phyloP scores from a whole-genome alignment of 2,797 vertebrate genomes.

The Coluber constrictor region DNA sequence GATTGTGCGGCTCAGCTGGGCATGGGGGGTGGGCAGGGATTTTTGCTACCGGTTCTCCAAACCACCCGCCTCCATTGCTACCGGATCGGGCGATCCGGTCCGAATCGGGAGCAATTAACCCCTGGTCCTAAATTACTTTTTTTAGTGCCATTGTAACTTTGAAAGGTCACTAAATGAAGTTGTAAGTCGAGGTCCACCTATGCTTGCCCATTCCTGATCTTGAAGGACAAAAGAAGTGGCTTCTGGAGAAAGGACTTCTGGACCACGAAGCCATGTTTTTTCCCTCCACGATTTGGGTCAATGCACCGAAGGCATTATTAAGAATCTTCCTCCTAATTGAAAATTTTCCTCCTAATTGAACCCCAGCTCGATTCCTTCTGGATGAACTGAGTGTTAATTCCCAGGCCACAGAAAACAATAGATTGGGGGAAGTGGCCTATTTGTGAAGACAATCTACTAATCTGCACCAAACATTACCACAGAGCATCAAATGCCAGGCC shows the following conservation, averaged over 20 bases:
- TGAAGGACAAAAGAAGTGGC: neutral
- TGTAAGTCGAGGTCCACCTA: neutral
- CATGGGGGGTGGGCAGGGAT: no score
- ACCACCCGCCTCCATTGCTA: no score
- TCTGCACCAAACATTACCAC: neutral
- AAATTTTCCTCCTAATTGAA: neutral
- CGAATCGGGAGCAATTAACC: no score
- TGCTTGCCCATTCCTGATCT: neutral
- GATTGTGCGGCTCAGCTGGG: no score
- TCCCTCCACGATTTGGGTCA: neutral
- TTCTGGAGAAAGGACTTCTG: neutral
- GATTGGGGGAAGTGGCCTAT: neutral
- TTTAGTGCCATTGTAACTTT: neutral
- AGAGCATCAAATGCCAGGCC: neutral
- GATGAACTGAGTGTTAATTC: neutral
- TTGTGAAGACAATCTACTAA: neutral
- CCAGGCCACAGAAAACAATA: neutral
- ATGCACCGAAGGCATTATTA: neutral
- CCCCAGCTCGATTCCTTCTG: neutral
- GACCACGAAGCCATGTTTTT: neutral
- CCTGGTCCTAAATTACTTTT: neutral
- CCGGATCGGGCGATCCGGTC: no score
- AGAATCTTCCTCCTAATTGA: neutral
- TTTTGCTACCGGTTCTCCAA: no score
- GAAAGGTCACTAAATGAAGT: neutral